Percentiles rank a stretch among this genome's conserved stretches.
Evolutionary conservation across 2,113 vertebrate genomes (phyloP).

Genomic region (Melospiza melodia): DNA sequence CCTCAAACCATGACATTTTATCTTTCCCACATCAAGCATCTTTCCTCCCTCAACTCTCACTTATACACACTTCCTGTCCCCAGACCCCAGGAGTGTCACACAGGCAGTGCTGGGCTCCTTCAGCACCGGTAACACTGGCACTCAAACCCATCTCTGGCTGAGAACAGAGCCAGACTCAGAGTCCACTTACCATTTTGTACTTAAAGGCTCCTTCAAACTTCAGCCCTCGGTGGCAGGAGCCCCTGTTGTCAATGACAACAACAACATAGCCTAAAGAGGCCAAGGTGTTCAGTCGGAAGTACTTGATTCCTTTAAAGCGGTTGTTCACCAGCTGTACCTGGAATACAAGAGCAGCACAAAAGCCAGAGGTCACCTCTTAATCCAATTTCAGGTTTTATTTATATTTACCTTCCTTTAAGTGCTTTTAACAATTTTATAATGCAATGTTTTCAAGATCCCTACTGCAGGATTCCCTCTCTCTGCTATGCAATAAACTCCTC

Average conservation of each 20-base stretch:
- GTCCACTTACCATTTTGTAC: constrained; percentile 81
- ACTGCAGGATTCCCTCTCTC: background rate
- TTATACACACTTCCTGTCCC: background rate
- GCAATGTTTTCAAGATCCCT: background rate
- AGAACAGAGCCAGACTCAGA: background rate
- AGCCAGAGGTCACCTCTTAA: background rate
- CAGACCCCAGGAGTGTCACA: background rate
- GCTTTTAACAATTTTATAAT: background rate
- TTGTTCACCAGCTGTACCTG: constrained; percentile 87
- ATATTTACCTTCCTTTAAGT: background rate
- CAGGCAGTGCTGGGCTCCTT: background rate
- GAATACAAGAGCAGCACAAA: background rate
- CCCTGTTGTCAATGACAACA: constrained; percentile 82
- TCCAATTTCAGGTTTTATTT: background rate
- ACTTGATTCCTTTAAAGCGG: constrained; percentile 83
- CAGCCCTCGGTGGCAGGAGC: constrained; percentile 83
- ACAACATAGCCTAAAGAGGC: constrained; percentile 83
- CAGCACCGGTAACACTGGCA: background rate
- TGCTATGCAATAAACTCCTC: background rate
- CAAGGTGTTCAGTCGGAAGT: constrained; percentile 82
- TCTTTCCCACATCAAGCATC: background rate
- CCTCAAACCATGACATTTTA: background rate
- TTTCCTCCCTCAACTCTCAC: background rate
- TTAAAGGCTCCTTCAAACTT: constrained; percentile 87
- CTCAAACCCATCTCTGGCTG: background rate